phyloP scores from a whole-genome alignment of 2,113 vertebrate species.

The Chroicocephalus ridibundus region DNA sequence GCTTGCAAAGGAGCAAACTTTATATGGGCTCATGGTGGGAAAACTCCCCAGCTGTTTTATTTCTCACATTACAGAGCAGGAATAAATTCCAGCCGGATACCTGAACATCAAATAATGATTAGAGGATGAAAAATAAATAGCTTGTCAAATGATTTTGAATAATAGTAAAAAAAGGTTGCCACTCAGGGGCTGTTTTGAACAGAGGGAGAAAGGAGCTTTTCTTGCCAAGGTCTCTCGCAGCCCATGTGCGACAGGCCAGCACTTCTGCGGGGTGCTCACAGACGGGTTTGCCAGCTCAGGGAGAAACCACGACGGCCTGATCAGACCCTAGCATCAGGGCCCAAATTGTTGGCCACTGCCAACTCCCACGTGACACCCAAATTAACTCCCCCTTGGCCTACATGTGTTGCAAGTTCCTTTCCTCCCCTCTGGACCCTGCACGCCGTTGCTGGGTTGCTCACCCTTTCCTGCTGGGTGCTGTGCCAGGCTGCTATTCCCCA shows the following conservation, averaged over 20 bases:
- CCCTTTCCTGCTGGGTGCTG: not conserved
- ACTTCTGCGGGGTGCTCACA: not conserved
- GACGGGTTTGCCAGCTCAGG: not conserved
- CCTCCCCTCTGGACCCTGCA: not conserved
- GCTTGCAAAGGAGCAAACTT: not conserved
- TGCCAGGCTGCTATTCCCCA: not conserved
- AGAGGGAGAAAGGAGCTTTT: not conserved
- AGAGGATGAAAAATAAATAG: not conserved
- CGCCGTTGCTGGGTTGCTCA: not conserved
- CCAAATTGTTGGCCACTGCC: not conserved
- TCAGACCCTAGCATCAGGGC: not conserved
- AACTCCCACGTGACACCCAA: not conserved
- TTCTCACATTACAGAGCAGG: not conserved
- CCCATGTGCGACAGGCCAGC: not conserved
- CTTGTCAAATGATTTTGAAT: not conserved
- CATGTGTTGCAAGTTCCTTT: not conserved
- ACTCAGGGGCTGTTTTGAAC: not conserved
- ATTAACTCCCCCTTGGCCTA: not conserved
- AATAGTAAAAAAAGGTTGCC: not conserved
- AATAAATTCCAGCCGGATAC: not conserved
- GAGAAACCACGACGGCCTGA: accelerated
- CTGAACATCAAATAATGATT: not conserved
- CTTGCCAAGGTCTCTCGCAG: not conserved
- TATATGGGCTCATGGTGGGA: not conserved
- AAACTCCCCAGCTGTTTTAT: not conserved